These are phyloP conservation scores for Eremobia ochroleuca DNA, from an alignment of 2,888 invertebrate species.

Conservation along the genomic window DNA sequence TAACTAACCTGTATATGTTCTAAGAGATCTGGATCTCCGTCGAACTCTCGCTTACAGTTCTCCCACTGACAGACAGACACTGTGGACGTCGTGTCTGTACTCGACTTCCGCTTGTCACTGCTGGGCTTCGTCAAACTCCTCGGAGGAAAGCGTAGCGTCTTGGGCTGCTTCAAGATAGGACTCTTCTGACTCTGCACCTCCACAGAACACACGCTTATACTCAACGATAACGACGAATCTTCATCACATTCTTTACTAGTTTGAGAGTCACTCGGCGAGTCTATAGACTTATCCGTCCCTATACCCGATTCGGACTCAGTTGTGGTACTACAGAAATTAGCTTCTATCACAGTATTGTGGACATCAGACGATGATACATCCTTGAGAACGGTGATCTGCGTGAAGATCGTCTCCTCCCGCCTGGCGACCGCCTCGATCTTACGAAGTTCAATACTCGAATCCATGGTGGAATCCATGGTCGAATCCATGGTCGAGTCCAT, in stretches of 20 bases:
- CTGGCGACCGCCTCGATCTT: slow-evolving; percentile 84
- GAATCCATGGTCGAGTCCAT: slow-evolving; percentile 71
- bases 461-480: slow-evolving; percentile 66
- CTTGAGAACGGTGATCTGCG: slow-evolving; percentile 88
- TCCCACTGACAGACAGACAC: slow-evolving; percentile 95
- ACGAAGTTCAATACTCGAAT: slow-evolving; percentile 74
- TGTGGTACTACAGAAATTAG: slow-evolving; percentile 85
- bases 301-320: slow-evolving; percentile 88
- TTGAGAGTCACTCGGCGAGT: slow-evolving; percentile 88
- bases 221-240: slow-evolving; percentile 86
- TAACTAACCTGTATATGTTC: slow-evolving; percentile 96
- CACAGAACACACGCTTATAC: slow-evolving; percentile 85
- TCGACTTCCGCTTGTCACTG: slow-evolving; percentile 81
- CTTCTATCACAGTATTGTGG: slow-evolving; percentile 86
- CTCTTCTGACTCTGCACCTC: slow-evolving; percentile 91
- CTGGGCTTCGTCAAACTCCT: slow-evolving; percentile 83
- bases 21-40: slow-evolving; percentile 95
- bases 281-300: slow-evolving; percentile 88
- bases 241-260: slow-evolving; percentile 89
- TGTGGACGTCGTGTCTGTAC: slow-evolving; percentile 86
- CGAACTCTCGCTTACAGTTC: slow-evolving; percentile 95
- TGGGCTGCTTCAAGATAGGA: slow-evolving; percentile 95
- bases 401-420: slow-evolving; percentile 87
- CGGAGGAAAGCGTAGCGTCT: slow-evolving; percentile 95
- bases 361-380: slow-evolving; percentile 86